These are phyloP conservation scores for Pandemis cinnamomeana DNA, from an alignment of 2,888 invertebrate species.

Conservation along the genomic window DNA sequence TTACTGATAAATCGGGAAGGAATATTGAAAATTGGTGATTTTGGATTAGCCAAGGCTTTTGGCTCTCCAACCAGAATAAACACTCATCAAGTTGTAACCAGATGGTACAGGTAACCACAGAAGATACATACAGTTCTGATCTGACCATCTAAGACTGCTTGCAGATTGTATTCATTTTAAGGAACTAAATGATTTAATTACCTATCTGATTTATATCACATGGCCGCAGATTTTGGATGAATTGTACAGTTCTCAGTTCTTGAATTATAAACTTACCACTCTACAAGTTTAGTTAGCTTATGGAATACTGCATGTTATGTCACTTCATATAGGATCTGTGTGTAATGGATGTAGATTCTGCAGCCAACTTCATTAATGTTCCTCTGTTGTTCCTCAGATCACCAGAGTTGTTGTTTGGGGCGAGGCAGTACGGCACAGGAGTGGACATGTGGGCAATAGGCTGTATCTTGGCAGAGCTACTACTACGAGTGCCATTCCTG, in stretches of 20 bases:
- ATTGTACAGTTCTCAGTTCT: no score
- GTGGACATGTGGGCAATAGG: conserved; percentile 99
- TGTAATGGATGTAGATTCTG: no score
- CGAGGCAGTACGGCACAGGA: conserved; percentile 96
- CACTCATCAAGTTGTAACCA: conserved; percentile 98
- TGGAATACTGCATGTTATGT: no score
- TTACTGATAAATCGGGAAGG: conserved; percentile 96
- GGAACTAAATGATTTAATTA: no score
- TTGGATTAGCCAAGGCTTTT: conserved; percentile 98
- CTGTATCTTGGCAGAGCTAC: conserved; percentile 97
- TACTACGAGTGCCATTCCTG: conserved; percentile 95
- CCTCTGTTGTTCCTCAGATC: conserved; percentile 79
- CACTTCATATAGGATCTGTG: no score
- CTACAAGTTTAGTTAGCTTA: no score
- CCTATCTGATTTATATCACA: no score
- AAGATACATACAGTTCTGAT: background rate
- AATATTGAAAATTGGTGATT: conserved; percentile 98
- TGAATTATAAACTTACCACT: no score
- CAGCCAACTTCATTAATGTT: background rate
- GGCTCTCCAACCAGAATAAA: conserved; percentile 98
- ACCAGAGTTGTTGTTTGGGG: conserved; percentile 98
- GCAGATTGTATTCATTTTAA: no score
- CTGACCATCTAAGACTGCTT: no score
- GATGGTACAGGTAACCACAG: conserved; percentile 91
- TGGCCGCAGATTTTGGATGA: no score